Evolutionary conservation across 1,140 invertebrate species (phyloP).

Genomic region (Leptinotarsa defecta): DNA sequence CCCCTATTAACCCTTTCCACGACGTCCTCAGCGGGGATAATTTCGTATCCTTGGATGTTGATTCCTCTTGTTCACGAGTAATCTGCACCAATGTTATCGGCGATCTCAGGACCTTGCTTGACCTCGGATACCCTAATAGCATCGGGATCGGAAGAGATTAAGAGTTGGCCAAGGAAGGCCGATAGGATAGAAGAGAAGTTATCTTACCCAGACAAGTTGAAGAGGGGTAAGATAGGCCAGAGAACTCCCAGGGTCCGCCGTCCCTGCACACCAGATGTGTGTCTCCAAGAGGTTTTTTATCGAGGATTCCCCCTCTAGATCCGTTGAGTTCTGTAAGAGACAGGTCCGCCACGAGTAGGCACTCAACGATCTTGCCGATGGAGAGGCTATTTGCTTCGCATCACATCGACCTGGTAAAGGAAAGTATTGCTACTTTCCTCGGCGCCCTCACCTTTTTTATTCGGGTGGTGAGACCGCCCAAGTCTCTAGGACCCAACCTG

Average conservation of each 20-base stretch:
- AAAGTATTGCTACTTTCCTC: not conserved
- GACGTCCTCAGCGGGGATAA: no score
- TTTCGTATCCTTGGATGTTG: no score
- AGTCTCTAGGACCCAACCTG: not conserved
- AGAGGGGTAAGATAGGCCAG: not conserved
- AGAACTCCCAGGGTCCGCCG: no score
- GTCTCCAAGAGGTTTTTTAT: no score
- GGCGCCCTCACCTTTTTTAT: not conserved
- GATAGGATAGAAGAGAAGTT: not conserved
- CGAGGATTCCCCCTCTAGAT: no score
- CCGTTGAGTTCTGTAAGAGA: no score
- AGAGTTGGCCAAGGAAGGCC: no score
- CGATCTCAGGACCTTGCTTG: not conserved
- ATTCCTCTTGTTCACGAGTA: no score
- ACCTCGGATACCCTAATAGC: no score
- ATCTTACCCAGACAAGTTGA: slow-evolving; percentile 1
- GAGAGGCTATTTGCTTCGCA: not conserved
- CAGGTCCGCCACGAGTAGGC: not conserved
- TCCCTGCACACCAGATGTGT: no score
- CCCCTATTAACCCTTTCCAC: not conserved
- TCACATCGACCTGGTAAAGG: not conserved
- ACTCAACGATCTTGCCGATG: no score
- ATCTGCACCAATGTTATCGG: not conserved
- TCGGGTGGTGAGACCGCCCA: not conserved
- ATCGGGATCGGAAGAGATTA: no score